Base-by-base conservation (phyloP, 2,797 vertebrate species). In the Halcyon chelicuti region DNA sequence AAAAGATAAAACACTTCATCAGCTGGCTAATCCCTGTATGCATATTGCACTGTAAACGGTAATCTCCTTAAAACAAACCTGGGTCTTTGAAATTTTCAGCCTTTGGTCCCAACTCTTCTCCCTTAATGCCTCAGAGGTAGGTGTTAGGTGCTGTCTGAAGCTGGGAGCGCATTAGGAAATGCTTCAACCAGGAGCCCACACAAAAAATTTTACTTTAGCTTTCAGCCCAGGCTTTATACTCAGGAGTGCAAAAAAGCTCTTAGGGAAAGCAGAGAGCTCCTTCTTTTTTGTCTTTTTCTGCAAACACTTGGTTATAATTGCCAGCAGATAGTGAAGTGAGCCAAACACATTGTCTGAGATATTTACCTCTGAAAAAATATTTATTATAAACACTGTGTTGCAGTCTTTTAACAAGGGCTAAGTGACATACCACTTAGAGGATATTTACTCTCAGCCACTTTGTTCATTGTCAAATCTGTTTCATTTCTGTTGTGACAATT, bases 401-500 rank as follows among this genome's bases (percentile, higher is more conserved):
- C 80, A 55, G 44, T 10, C 37, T 63, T 91, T 90, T 78, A 89
- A 49, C 3, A 7, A 87, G 88, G 67, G 80, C 26, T 63, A 88
- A 86, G 67, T 71, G 78, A 61, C 52, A 7, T 31, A 86, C n/a
- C 33, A 42, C 71, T 84, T 70, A 70, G 84, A 77, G 74, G 52
- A 28, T 87, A 82, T 96, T 93, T 95, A 77, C 91, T 94, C 84
- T 96, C 93, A 91, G 90, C 66, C 80, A 37, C 77, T 90, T 90
- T 68, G 92, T 89, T 88, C 6, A 0, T 61, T 91, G 92, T 94
- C 86, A 93, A 91, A 80, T 77, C 60, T 62, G 44, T 88, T 96
- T 81, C 55, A 7, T 94, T 95, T 93, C 77, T 94, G 58, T 94
- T 96, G 73, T 88, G 90, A 92, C 85, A 77, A 88, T 93, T 94